phyloP scores from a whole-genome alignment of 2,888 invertebrate species.

The Caenorhabditis angaria region DNA sequence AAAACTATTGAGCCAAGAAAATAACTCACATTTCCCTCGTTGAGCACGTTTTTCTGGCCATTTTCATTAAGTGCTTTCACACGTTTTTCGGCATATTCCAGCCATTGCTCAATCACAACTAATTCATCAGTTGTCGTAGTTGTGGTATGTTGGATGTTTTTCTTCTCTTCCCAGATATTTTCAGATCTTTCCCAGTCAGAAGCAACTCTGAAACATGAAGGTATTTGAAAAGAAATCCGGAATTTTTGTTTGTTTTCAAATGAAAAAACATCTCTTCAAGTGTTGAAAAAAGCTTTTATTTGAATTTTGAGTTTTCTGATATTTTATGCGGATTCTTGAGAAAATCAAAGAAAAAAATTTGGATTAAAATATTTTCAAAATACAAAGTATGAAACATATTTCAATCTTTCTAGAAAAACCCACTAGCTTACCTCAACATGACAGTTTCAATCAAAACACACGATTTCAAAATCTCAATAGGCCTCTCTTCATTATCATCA shows the following conservation, averaged over 20 bases:
- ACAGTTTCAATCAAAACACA: slow-evolving; percentile 74
- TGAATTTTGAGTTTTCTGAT: no score
- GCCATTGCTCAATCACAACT: slow-evolving; percentile 54
- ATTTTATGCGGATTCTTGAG: no score
- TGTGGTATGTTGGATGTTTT: slow-evolving; percentile 9
- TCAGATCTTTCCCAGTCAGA: slow-evolving; percentile 65
- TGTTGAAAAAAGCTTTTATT: no score
- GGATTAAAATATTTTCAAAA: not conserved
- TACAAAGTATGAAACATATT: not conserved
- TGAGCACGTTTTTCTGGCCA: slow-evolving; percentile 46
- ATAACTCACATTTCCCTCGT: slow-evolving; percentile 51
- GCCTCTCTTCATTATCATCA: slow-evolving; percentile 79
- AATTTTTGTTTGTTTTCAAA: no score
- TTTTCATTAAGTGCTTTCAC: slow-evolving; percentile 53
- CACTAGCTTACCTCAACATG: slow-evolving; percentile 60
- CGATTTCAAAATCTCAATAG: slow-evolving; percentile 75
- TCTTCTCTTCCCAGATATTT: slow-evolving; percentile 50
- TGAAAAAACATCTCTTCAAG: no score
- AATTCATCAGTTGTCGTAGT: slow-evolving; percentile 34
- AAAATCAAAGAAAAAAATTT: no score
- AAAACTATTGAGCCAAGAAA: not conserved
- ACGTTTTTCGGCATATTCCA: slow-evolving; percentile 48
- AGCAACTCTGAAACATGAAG: slow-evolving; percentile 63
- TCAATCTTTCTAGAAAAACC: not conserved
- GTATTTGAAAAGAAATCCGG: no score